Conservation (phyloP, 2,113 vertebrate genomes). For the Bubo bubo region DNA sequence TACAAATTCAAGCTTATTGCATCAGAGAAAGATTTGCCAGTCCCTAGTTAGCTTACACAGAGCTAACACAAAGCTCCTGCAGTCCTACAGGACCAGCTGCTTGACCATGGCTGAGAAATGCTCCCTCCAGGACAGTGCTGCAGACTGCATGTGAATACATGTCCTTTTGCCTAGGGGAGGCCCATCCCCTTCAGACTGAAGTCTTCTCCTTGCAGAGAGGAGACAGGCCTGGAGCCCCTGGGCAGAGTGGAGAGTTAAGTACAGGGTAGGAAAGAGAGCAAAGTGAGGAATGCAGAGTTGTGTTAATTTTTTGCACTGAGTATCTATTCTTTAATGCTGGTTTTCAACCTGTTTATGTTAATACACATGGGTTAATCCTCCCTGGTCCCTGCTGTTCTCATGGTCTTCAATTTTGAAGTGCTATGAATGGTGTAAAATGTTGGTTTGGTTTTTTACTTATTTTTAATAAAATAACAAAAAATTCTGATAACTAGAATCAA, state of each 20-base stretch:
- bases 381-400: not conserved
- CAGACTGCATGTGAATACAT: fast-evolving
- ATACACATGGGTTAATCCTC: not conserved
- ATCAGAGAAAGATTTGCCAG: not conserved
- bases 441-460: not conserved
- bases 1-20: not conserved
- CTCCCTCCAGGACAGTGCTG: not conserved
- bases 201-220: not conserved
- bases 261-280: not conserved
- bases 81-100: not conserved
- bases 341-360: not conserved
- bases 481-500: not conserved
- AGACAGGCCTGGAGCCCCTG: too few relatives aligned
- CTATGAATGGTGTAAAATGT: not conserved
- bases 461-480: not conserved
- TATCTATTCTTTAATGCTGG: not conserved
- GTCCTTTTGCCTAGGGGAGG: not conserved
- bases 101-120: not conserved
- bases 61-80: not conserved
- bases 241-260: not conserved
- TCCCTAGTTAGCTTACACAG: not conserved
- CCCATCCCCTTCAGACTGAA: not conserved
- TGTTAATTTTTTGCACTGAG: not conserved
- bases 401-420: not conserved
- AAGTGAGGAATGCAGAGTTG: not conserved